These are phyloP conservation scores for Andinoacara biseriatus DNA, from an alignment of 2,113 vertebrate genomes.

Conservation along the genomic window DNA sequence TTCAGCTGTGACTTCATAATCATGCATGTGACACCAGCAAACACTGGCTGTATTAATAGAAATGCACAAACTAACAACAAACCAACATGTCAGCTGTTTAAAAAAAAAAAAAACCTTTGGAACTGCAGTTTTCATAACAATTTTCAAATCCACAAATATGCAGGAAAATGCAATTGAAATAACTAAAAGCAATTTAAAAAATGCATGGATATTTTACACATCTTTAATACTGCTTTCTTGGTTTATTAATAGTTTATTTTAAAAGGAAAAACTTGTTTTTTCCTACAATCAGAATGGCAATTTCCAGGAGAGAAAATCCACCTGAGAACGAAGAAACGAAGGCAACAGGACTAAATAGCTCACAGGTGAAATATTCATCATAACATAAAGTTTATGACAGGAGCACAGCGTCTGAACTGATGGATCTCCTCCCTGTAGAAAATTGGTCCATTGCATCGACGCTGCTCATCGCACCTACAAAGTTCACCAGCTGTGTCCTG, in stretches of 20 bases:
- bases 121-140: too few species aligned
- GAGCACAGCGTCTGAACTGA: background rate
- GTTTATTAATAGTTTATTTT: background rate
- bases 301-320: background rate
- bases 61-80: background rate
- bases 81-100: background rate
- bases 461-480: background rate
- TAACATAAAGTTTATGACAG: background rate
- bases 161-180: background rate
- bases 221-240: background rate
- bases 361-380: background rate
- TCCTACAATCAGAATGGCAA: background rate
- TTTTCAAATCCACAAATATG: background rate
- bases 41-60: background rate
- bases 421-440: background rate
- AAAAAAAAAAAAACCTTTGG: background rate
- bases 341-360: too few species aligned
- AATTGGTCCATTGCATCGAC: background rate
- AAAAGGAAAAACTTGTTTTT: background rate
- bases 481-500: background rate
- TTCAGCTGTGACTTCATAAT: background rate
- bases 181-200: background rate
- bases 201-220: background rate
- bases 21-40: background rate
- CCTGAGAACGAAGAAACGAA: background rate